Evolutionary conservation across 2,797 vertebrate genomes (phyloP), one percentile per base, ranked within the genome.

Genomic region (Cichlasoma orientale): DNA sequence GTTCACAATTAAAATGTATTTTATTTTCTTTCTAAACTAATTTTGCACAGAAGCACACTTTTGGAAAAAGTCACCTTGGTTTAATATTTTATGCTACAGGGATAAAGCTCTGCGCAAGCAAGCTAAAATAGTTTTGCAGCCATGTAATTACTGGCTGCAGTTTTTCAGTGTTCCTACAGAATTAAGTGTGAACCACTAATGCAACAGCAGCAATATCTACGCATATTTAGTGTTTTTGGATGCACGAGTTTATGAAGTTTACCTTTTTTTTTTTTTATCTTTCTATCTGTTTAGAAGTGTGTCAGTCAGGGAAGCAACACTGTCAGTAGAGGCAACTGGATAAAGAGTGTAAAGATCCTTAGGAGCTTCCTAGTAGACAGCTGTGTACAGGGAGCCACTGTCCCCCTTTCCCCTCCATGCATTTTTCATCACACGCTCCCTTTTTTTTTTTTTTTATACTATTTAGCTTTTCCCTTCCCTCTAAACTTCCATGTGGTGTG

Each of bases 361-460:
- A 66, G 78, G 77, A 77, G 77, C 75, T 76, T 86, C 82, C 70
- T 84, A 79, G 77, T 53, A 82, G 84, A 89, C 83, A 72, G 47
- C 79, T 63, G 68, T 84, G 84, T 50, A 74, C 82, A 72, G 69
- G 71, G 90, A 86, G 71, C 77, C 78, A 70, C 83, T 81, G 90
- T 90, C 85, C 71, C 81, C 47, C 75, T 78, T 85, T 88, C 77
- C 76, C 71, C 82, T 76, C 84, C 89, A 92, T 92, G 90, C 90
- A 93, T 94, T 93, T 94, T 93, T 93, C 86, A 93, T 92, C 86
- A 86, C 84, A 86, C 59, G 3, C 87, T 85, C 80, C 11, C 58
- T 66, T 72, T 84, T 47, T 31, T 31, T 44, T 5, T 31, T 31
- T 33, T 89, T 87, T 84, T 77, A 82, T 77, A 90, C 90, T 91